Conservation (phyloP, 2,888 invertebrate species). For the Mesodorylaimus sp. region DNA sequence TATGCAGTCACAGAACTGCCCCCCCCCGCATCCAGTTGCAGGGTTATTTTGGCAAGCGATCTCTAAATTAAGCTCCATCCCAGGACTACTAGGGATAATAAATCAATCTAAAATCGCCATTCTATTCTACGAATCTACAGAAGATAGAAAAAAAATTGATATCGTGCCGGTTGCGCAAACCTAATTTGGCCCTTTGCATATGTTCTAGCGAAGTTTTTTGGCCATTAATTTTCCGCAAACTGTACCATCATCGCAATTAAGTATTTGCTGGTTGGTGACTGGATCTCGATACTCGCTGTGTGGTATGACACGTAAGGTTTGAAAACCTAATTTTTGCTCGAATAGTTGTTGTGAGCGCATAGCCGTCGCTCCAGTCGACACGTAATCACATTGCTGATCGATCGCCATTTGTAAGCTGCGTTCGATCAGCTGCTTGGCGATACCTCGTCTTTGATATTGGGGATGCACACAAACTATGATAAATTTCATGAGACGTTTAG, state of each 20-base stretch:
- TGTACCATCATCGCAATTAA: neutral
- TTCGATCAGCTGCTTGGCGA: conserved; percentile 1
- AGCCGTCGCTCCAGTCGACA: neutral
- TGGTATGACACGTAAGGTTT: neutral
- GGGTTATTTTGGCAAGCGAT: no score
- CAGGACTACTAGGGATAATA: no score
- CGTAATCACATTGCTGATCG: neutral
- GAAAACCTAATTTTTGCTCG: conserved; percentile 1
- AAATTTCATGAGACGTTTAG: no score
- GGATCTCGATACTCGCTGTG: neutral
- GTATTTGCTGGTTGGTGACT: neutral
- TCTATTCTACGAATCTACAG: no score
- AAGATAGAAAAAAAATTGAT: no score
- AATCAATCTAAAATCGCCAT: no score
- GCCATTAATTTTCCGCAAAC: neutral
- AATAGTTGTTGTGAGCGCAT: neutral
- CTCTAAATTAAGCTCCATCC: no score
- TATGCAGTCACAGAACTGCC: no score
- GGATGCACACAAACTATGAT: neutral
- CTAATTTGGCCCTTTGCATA: no score
- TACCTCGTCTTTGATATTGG: neutral
- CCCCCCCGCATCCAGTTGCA: no score
- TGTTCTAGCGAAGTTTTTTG: no score
- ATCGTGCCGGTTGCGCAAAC: no score
- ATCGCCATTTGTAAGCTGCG: neutral